phyloP scores from a whole-genome alignment of 2,888 invertebrate genomes.

The Axea sp. region DNA sequence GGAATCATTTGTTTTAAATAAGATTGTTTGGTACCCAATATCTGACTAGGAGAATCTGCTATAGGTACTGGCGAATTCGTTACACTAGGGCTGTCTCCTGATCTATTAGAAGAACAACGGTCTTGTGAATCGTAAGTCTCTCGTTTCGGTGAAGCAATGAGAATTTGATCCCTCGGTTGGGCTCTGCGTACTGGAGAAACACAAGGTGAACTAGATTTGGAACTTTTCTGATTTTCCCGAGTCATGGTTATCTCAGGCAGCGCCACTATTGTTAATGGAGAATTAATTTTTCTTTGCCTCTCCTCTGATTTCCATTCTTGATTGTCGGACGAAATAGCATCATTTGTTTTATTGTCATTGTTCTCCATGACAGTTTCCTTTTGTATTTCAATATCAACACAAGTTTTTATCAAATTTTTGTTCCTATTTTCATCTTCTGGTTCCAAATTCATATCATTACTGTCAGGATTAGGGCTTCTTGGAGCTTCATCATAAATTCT shows the following conservation, averaged over 20 bases:
- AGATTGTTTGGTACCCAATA: slow-evolving; percentile 54
- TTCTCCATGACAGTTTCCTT: slow-evolving; percentile 41
- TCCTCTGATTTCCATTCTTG: slow-evolving; percentile 32
- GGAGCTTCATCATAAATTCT: slow-evolving; percentile 69
- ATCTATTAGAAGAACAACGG: slow-evolving; percentile 60
- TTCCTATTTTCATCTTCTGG: slow-evolving; percentile 29
- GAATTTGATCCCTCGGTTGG: slow-evolving; percentile 74
- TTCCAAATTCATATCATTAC: slow-evolving; percentile 37
- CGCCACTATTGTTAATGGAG: slow-evolving; percentile 64
- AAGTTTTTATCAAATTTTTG: slow-evolving; percentile 39
- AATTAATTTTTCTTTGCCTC: slow-evolving; percentile 59
- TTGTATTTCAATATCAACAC: slow-evolving; percentile 42
- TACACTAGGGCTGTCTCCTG: slow-evolving; percentile 34
- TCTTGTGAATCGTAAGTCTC: slow-evolving; percentile 68
- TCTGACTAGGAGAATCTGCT: slow-evolving; percentile 68
- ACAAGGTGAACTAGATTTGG: slow-evolving; percentile 41
- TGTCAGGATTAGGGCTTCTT: slow-evolving; percentile 31
- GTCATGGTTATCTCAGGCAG: slow-evolving; percentile 1
- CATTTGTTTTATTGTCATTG: slow-evolving; percentile 42
- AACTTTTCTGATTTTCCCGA: slow-evolving; percentile 41
- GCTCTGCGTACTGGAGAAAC: slow-evolving; percentile 61
- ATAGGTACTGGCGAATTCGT: slow-evolving; percentile 70
- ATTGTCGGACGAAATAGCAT: slow-evolving; percentile 38
- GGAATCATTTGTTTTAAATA: slow-evolving; percentile 50
- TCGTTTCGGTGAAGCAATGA: slow-evolving; percentile 76